Evolutionary conservation across 2,113 vertebrate species (phyloP).

Genomic region (Semnornis frantzii): DNA sequence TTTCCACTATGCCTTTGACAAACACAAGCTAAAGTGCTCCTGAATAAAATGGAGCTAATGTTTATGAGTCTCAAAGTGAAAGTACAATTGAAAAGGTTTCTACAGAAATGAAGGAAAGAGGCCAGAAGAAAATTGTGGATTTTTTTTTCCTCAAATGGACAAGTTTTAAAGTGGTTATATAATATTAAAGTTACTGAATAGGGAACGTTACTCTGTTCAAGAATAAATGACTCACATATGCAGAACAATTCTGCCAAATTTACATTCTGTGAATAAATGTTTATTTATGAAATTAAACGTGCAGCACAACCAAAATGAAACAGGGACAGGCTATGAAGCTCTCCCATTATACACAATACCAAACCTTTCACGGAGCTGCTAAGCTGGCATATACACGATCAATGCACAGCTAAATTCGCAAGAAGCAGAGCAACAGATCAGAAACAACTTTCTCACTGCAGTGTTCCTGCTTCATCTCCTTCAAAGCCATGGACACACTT

Average conservation of each 20-base stretch:
- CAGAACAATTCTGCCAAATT: conserved; percentile 62
- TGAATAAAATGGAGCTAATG: conserved; percentile 50
- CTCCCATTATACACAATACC: not conserved
- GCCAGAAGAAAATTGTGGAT: conserved; percentile 53
- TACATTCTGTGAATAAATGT: conserved; percentile 65
- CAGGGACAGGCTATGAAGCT: not conserved
- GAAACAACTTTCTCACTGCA: not conserved
- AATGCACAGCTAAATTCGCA: not conserved
- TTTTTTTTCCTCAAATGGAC: conserved; percentile 54
- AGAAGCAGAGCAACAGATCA: not conserved
- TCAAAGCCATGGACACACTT: not conserved
- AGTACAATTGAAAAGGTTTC: conserved; percentile 47
- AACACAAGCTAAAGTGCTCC: conserved; percentile 28
- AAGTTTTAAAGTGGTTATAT: conserved; percentile 66
- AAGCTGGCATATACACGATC: not conserved
- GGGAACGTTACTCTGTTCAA: conserved; percentile 22
- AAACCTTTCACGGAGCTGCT: conserved; percentile 14
- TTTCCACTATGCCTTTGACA: conserved; percentile 22
- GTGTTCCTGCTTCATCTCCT: not conserved
- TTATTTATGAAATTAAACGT: conserved; percentile 64
- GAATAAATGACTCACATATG: conserved; percentile 70
- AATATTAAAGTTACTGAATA: conserved; percentile 62
- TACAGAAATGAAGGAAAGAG: conserved; percentile 56
- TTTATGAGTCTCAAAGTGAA: conserved; percentile 54
- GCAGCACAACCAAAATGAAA: conserved; percentile 26